Base-by-base conservation (phyloP, 2,113 vertebrate genomes). In the Gambusia affinis region DNA sequence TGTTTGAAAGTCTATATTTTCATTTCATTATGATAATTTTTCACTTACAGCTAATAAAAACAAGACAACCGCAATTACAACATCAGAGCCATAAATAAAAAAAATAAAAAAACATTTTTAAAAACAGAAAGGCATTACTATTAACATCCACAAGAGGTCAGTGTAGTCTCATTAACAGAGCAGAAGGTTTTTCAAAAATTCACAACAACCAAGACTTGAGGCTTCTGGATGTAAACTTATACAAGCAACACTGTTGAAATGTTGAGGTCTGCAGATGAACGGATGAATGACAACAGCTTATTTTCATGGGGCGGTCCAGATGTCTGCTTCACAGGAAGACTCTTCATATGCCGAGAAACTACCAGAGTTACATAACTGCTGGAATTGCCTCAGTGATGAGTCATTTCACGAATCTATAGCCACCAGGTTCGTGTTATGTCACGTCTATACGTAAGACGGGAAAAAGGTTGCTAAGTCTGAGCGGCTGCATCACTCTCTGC, bases 341-440 rank as follows among this genome's bases (percentile, higher is more conserved):
- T 72, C 69, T 72, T 77, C 61, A 67, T 60, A 80, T 68, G 12
- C 67, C 67, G 67, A 74, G 71, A 76, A 76, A 70, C 54, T 67
- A 72, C 62, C 67, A 51, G 5, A 57, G 67, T 93, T 93, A 88
- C 60, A 73, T 85, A 92, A 93, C 80, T 64, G n/a, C 24, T 12
- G 73, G 29, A 75, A 86, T 75, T 83, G 24, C 60, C 79, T 75
- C 75, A 80, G 12, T 71, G 67, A 85, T 91, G 89, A 92, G 65
- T 92, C 88, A 92, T 78, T 77, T 77, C 47, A 82, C 77, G 76
- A 39, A 88, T 64, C 67, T 27, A 30, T 60, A 87, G 80, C 78
- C 65, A 72, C 57, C 42, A 60, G 78, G 62, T 47, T 35, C 14
- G 60, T 60, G 10, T 27, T 35, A 70, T 74, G 64, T 80, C 67